Conservation (phyloP, 2,113 vertebrate species). For the Potamarius usumacintae region DNA sequence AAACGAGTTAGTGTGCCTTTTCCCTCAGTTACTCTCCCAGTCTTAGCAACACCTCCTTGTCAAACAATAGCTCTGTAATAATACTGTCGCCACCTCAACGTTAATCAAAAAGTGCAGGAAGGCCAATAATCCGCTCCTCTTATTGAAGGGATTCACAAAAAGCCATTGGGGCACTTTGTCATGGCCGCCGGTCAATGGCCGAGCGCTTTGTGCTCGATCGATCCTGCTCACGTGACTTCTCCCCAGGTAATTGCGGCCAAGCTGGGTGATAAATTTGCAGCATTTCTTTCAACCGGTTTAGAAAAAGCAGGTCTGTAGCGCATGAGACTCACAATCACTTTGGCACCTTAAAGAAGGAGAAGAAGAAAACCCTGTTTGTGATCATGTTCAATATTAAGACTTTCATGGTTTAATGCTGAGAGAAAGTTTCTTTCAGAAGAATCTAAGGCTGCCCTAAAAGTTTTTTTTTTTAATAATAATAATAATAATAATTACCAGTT, state of each 20-base stretch:
- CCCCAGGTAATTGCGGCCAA: conserved; percentile 69
- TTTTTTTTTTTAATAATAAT: not conserved
- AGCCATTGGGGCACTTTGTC: conserved; percentile 64
- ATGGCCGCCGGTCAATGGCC: conserved; percentile 67
- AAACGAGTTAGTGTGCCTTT: conserved; percentile 52
- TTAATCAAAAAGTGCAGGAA: conserved; percentile 72
- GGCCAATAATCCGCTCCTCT: conserved; percentile 69
- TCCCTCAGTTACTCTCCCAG: conserved; percentile 51
- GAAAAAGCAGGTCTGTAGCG: conserved; percentile 47
- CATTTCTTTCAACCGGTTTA: conserved; percentile 57
- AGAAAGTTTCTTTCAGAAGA: not conserved
- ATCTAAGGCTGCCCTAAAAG: not conserved
- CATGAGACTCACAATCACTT: not conserved
- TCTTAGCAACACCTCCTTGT: conserved; percentile 63
- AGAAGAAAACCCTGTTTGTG: not conserved
- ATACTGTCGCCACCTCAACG: conserved; percentile 61
- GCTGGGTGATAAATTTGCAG: conserved; percentile 70
- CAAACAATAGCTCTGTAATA: conserved; percentile 72
- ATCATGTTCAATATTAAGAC: not conserved
- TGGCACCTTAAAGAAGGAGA: not conserved
- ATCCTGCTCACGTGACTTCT: conserved; percentile 68
- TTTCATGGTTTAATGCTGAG: not conserved
- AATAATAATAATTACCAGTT: not conserved
- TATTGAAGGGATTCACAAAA: conserved; percentile 56
- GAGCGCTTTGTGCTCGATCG: conserved; percentile 74